Percentiles rank a stretch among this genome's conserved stretches.
Evolutionary conservation across 2,113 vertebrate genomes (phyloP).

Genomic region (Alaudala cheleensis): DNA sequence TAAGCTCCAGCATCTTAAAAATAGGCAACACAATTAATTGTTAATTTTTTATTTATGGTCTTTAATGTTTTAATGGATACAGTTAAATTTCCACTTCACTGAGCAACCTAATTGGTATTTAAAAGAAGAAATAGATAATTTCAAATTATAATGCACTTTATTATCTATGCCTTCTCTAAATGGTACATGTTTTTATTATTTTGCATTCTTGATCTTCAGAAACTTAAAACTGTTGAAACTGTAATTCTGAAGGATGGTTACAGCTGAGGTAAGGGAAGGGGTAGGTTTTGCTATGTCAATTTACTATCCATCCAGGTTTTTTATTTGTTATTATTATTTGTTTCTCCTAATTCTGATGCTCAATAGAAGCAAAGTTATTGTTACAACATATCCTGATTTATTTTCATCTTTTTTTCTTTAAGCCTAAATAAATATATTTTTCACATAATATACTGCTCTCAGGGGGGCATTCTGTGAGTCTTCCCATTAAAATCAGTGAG

Average conservation of each 20-base stretch:
- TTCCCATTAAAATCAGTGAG: background rate
- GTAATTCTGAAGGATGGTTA: background rate
- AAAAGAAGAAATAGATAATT: constrained; percentile 68
- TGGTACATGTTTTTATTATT: constrained; percentile 11
- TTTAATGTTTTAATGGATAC: constrained; percentile 70
- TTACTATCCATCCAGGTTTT: background rate
- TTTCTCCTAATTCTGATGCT: background rate
- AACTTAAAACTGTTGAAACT: background rate
- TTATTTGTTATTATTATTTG: background rate
- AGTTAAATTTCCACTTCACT: constrained; percentile 64
- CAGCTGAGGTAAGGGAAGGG: background rate
- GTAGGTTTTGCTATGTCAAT: background rate
- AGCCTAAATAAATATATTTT: background rate
- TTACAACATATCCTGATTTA: background rate
- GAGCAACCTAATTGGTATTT: constrained; percentile 33
- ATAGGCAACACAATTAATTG: constrained; percentile 65
- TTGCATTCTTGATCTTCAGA: background rate
- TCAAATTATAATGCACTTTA: constrained; percentile 70
- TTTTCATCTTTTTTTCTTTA: background rate
- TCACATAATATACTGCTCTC: background rate
- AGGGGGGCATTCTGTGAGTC: background rate
- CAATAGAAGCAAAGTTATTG: background rate
- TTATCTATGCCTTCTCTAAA: background rate
- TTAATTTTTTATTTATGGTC: constrained; percentile 72
- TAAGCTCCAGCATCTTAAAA: constrained; percentile 51